Base-by-base conservation (phyloP, 2,888 invertebrate species). In the Piscicola geometra region DNA sequence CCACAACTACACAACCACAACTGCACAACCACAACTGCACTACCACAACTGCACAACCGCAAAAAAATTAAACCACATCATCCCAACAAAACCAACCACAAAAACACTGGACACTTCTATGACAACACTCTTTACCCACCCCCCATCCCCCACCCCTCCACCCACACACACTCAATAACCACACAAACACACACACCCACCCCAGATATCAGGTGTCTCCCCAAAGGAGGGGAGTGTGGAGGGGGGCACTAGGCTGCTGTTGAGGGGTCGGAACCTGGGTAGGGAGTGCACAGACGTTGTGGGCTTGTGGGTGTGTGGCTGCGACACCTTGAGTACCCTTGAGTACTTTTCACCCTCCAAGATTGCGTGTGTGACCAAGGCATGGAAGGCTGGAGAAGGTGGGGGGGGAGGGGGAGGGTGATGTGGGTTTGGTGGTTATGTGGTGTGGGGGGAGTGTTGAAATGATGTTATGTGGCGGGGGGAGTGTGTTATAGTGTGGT, bases 211-310 rank as follows among this genome's bases (percentile, higher is more conserved):
- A 21, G 81, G 81, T 60, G 80, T 83, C 28, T 81, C 81, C 3
- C 84, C 84, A n/a, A 81, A 80, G 64, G 81, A 81, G 52, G 83
- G 82, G 0, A 79, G 82, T 0, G 79, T 81, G 0, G 80, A 81
- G 25, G 83, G 83, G 1, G 83, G 83, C 1, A 83, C 83, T 0
- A 78, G 80, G 72, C 75, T 85, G n/a, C 81, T 80, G n/a, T 81
- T 85, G 28, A 81, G 82, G 50, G 85, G 85, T 1, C 76, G 78
- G 18, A 82, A 83, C 80, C 78, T 85, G 56, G 85, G 84, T 9
- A 75, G 81, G 1, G 81, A 81, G 60, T 81, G 81, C 77, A 82
- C 81, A 9, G 85, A 85, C 76, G 81, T 85, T 60, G 76, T 83
- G 50, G 82, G 82, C 47, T 77, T 85, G 52, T 80, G 80, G 74